Evolutionary conservation across 2,888 invertebrate genomes (phyloP).

Genomic region (Standfussiana lucernea): DNA sequence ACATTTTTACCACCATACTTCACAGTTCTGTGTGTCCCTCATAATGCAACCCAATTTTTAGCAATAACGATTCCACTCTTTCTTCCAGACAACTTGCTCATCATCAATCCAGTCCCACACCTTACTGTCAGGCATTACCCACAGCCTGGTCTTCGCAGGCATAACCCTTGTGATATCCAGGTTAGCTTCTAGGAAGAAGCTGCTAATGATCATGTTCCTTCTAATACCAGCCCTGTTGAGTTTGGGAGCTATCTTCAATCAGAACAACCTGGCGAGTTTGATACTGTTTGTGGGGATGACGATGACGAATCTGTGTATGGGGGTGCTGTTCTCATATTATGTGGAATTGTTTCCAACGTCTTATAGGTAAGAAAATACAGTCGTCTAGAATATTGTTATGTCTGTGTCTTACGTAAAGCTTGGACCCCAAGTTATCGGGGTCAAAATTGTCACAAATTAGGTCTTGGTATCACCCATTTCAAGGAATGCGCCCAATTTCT

Average conservation of each 20-base stretch:
- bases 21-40: neutral
- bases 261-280: constrained; percentile 65
- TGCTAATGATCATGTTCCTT: constrained; percentile 65
- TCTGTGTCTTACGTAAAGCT: too few species aligned
- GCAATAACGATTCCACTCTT: neutral
- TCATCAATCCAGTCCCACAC: constrained; percentile 54
- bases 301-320: constrained; percentile 70
- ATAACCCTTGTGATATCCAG: constrained; percentile 65
- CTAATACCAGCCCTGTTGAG: constrained; percentile 61
- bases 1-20: neutral
- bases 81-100: constrained; percentile 45
- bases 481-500: too few species aligned
- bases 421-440: too few species aligned
- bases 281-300: constrained; percentile 69
- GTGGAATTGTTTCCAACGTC: constrained; percentile 62
- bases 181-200: constrained; percentile 66
- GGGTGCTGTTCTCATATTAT: constrained; percentile 66
- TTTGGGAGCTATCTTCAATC: constrained; percentile 62
- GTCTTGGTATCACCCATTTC: too few species aligned
- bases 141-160: constrained; percentile 59
- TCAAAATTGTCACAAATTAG: too few species aligned
- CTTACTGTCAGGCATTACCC: constrained; percentile 51
- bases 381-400: neutral
- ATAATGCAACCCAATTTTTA: neutral
- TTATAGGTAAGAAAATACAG: constrained; percentile 47